Conservation (phyloP, 2,888 invertebrate genomes). For the Hyalella azteca region DNA sequence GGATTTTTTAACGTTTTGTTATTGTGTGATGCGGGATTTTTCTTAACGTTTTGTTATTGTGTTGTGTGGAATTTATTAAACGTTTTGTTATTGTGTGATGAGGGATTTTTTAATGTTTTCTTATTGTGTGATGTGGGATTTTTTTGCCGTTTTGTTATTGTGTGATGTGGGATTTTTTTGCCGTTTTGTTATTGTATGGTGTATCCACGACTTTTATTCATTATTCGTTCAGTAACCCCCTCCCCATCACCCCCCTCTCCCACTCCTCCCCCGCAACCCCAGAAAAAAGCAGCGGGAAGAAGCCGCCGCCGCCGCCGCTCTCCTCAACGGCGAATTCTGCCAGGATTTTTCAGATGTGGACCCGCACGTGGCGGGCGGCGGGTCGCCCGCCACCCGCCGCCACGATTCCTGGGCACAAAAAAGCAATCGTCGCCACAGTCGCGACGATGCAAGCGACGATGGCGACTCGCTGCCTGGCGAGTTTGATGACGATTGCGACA, state of each 20-base stretch:
- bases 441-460: not conserved
- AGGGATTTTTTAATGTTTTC: not conserved
- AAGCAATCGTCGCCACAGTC: not conserved
- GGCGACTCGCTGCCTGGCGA: not conserved
- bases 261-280: not conserved
- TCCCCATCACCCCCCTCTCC: no score
- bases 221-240: no score
- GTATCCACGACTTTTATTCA: not conserved
- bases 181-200: not conserved
- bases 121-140: not conserved
- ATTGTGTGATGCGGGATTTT: not conserved
- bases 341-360: slow-evolving; percentile 6
- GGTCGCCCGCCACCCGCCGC: no score
- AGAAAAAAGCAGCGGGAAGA: slow-evolving; percentile 8
- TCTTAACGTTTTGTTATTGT: no score
- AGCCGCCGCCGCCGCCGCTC: not conserved
- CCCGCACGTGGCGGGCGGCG: not conserved
- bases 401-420: not conserved
- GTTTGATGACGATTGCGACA: slow-evolving; percentile 11
- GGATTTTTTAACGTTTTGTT: not conserved
- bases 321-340: not conserved
- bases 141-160: not conserved
- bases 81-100: no score
- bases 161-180: not conserved
- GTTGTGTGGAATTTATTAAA: no score